Evolutionary conservation across 2,888 invertebrate species (phyloP).

Genomic region (Leptarthrus brevirostris): DNA sequence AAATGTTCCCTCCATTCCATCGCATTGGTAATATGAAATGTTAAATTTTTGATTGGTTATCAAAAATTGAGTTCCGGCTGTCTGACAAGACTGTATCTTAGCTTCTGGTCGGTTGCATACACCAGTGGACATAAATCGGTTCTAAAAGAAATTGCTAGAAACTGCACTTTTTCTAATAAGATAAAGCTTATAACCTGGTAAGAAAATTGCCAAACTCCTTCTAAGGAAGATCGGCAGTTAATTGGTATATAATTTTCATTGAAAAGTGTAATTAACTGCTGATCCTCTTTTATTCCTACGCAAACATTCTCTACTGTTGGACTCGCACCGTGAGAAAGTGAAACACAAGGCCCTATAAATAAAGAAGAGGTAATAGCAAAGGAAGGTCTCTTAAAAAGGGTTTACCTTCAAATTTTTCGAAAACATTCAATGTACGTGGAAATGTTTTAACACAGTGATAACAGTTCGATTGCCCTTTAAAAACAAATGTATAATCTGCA

Average conservation of each 20-base stretch:
- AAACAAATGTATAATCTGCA: slow-evolving; percentile 88
- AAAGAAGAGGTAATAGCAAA: slow-evolving; percentile 30
- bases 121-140: slow-evolving; percentile 89
- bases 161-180: not conserved
- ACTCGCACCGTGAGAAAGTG: slow-evolving; percentile 72
- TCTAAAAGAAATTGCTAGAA: slow-evolving; percentile 68
- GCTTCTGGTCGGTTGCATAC: slow-evolving; percentile 91
- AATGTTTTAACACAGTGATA: slow-evolving; percentile 87
- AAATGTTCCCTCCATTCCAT: slow-evolving; percentile 89
- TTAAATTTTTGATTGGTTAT: slow-evolving; percentile 97
- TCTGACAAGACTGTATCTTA: slow-evolving; percentile 92
- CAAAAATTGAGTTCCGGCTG: slow-evolving; percentile 93
- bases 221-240: slow-evolving; percentile 91
- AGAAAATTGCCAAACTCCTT: slow-evolving; percentile 97
- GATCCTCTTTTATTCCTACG: slow-evolving; percentile 77
- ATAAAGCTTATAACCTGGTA: slow-evolving; percentile 72
- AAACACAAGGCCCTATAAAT: slow-evolving; percentile 77
- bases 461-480: slow-evolving; percentile 75
- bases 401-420: slow-evolving; percentile 89
- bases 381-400: not conserved
- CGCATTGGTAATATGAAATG: slow-evolving; percentile 91
- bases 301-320: slow-evolving; percentile 84
- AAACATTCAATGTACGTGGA: slow-evolving; percentile 86
- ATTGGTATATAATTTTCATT: slow-evolving; percentile 90
- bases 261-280: slow-evolving; percentile 86